Evolutionary conservation across 2,888 invertebrate genomes (phyloP), one percentile per base, ranked within the genome.

Genomic region (Aporophyla lueneburgensis): DNA sequence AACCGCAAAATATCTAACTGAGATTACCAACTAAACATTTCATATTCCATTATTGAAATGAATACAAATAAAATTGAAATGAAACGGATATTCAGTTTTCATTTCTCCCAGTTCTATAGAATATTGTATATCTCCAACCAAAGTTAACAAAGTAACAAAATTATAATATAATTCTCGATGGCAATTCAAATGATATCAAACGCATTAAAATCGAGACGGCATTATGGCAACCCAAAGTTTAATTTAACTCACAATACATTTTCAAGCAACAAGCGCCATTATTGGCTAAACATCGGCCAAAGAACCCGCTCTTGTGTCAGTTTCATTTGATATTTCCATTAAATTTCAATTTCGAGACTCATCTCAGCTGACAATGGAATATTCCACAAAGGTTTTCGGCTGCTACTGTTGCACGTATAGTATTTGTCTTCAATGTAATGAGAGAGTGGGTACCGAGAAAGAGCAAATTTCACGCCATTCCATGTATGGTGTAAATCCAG

Each of bases 341-440:
- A 86, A 94, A 95, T 93, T 94, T 93, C 93, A 94, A 95, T 95
- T 93, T 92, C 91, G 91, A 91, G 93, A 93, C 93, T 94, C 94
- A 93, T 94, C 83, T 80, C 69, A 33, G 2, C 40, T 82, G 33
- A 87, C 87, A 87, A 87, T 80, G 67, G 78, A 56, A 66, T 51
- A 59, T 71, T 72, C 27, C 24, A 86, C 84, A 87, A 87, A 78
- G 75, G 76, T n/a, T 88, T 89, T 89, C 83, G 84, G 75, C 78
- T 82, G 89, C 88, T 89, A 87, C 89, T 89, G 84, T 86, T 84
- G 80, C 71, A 79, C 61, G 63, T 70, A 81, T 84, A 79, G 76
- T 83, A 80, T 87, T 87, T 87, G 84, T 87, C 86, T 84, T 81
- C 62, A 85, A 85, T 84, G 89, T 89, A 91, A 89, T 89, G 86